Percentiles rank a stretch among this genome's conserved stretches.
These are phyloP conservation scores for Chaetophractus vellerosus DNA, from an alignment of 2,797 vertebrate genomes.

Conservation along the genomic window DNA sequence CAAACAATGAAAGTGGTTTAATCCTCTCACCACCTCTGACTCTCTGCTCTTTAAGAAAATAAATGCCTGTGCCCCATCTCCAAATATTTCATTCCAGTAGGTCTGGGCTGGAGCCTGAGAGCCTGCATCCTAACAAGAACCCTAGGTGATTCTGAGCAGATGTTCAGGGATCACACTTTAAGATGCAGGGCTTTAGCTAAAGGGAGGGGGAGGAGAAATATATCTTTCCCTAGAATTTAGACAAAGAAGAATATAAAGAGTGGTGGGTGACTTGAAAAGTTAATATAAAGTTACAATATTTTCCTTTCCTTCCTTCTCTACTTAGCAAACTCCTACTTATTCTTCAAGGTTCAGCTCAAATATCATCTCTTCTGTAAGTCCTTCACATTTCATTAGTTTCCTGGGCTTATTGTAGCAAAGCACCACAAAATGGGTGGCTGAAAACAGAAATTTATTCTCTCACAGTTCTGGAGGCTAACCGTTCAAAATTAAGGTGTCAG, in stretches of 20 bases:
- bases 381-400: neutral
- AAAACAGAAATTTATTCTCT: too few species aligned
- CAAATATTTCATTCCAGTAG: neutral
- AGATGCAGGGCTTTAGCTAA: neutral
- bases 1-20: neutral
- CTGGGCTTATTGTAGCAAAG: too few species aligned
- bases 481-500: too few species aligned
- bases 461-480: too few species aligned
- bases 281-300: neutral
- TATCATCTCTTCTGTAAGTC: neutral
- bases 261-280: neutral
- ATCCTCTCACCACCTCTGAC: neutral
- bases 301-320: neutral
- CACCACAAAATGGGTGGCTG: too few species aligned
- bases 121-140: neutral
- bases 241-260: neutral
- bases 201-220: neutral
- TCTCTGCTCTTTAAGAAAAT: conserved; percentile 10
- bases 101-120: neutral
- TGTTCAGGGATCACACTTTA: neutral
- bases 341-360: neutral
- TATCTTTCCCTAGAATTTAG: neutral
- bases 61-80: neutral
- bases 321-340: neutral
- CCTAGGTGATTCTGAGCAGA: neutral